Conservation (phyloP, 1,140 invertebrate species). For the Aleiodes sp. region DNA sequence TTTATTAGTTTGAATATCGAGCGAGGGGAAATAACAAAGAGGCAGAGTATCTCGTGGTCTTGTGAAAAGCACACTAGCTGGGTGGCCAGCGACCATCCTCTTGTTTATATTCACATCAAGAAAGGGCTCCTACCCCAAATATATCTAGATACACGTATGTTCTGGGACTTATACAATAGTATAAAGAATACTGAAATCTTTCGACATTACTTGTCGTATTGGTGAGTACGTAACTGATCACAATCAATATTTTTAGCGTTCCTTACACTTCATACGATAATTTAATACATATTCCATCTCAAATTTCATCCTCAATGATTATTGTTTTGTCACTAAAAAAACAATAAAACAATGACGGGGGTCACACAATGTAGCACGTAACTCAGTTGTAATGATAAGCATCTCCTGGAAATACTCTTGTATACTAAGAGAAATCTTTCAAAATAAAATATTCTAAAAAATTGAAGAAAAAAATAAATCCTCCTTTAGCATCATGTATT, state of each 20-base stretch:
- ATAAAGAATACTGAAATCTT: neutral
- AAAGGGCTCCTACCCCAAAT: neutral
- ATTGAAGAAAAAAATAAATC: no score
- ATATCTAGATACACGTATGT: no score
- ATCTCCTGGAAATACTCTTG: neutral
- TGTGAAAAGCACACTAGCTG: slow-evolving; percentile 45
- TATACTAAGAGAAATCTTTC: no score
- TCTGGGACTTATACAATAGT: no score
- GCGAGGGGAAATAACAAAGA: slow-evolving; percentile 19
- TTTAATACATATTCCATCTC: neutral
- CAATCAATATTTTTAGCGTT: neutral
- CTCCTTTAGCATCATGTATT: neutral
- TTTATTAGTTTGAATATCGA: slow-evolving; percentile 63
- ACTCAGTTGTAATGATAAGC: neutral
- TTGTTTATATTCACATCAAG: slow-evolving; percentile 50
- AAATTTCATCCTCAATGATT: neutral
- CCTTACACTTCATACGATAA: neutral
- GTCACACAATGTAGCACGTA: neutral
- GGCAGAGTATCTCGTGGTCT: slow-evolving; percentile 39
- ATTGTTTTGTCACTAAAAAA: neutral
- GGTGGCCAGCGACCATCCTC: slow-evolving; percentile 55
- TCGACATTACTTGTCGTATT: neutral
- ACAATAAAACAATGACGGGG: neutral
- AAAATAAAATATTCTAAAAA: no score
- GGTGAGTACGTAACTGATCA: neutral